Conservation (phyloP, 1,140 invertebrate species). For the Epicauta chinensis region DNA sequence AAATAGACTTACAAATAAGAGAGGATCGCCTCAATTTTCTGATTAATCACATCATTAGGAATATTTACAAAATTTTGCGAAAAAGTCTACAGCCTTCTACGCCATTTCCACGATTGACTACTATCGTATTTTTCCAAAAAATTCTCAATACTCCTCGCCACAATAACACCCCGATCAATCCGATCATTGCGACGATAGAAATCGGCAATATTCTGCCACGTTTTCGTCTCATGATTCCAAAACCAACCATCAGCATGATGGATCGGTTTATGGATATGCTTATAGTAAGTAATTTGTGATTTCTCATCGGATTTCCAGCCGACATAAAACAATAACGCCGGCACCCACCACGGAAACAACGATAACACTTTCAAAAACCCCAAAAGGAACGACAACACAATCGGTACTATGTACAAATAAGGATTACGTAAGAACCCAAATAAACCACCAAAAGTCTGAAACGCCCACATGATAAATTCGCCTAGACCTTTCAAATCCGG, state of each 20-base stretch:
- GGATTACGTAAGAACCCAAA: conserved; percentile 31
- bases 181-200: conserved; percentile 6
- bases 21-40: conserved; percentile 6
- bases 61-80: conserved; percentile 2
- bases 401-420: conserved; percentile 34
- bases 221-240: conserved; percentile 39
- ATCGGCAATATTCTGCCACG: conserved; percentile 35
- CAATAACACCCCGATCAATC: not conserved
- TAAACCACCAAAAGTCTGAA: conserved; percentile 21
- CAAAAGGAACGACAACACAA: conserved; percentile 28
- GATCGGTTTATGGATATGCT: conserved; percentile 37
- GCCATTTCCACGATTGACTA: conserved; percentile 10
- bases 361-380: conserved; percentile 31
- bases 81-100: not conserved
- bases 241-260: conserved; percentile 40
- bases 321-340: conserved; percentile 30
- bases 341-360: conserved; percentile 42
- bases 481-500: conserved; percentile 36
- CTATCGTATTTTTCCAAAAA: conserved; percentile 18
- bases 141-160: conserved; percentile 3
- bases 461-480: conserved; percentile 29
- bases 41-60: conserved; percentile 2
- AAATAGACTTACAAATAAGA: not conserved
- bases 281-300: conserved; percentile 31
- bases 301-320: conserved; percentile 24